These are phyloP conservation scores for Spisula subtruncata DNA, from an alignment of 2,888 invertebrate species.

Conservation along the genomic window DNA sequence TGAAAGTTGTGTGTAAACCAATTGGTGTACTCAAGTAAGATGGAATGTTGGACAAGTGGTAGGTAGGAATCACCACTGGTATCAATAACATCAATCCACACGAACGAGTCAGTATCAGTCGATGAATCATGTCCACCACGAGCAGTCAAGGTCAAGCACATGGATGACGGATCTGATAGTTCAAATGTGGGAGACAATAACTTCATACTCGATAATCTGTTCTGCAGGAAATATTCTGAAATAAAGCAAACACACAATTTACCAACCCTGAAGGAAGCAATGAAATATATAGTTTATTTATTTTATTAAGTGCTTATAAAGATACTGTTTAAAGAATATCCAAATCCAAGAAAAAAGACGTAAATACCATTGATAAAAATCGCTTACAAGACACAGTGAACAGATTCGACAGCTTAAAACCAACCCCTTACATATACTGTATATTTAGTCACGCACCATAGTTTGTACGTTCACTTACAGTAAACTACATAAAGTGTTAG, in stretches of 20 bases:
- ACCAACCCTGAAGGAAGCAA: too few species aligned
- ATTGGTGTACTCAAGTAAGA: not conserved
- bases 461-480: too few species aligned
- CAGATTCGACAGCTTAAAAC: too few species aligned
- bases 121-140: not conserved
- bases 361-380: too few species aligned
- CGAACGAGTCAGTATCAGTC: not conserved
- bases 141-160: conserved; percentile 3
- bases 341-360: too few species aligned
- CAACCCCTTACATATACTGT: too few species aligned
- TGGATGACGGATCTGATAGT: not conserved
- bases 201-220: not conserved
- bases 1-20: conserved; percentile 28
- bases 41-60: not conserved
- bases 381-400: too few species aligned
- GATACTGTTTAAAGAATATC: too few species aligned
- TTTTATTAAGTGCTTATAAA: too few species aligned
- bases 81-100: not conserved
- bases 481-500: too few species aligned
- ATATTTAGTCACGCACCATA: too few species aligned
- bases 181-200: conserved; percentile 8
- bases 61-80: not conserved
- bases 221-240: conserved; percentile 28
- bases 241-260: not conserved
- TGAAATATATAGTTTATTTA: too few species aligned